Evolutionary conservation across 2,888 invertebrate species (phyloP).

Genomic region (Drosophila limbata): DNA sequence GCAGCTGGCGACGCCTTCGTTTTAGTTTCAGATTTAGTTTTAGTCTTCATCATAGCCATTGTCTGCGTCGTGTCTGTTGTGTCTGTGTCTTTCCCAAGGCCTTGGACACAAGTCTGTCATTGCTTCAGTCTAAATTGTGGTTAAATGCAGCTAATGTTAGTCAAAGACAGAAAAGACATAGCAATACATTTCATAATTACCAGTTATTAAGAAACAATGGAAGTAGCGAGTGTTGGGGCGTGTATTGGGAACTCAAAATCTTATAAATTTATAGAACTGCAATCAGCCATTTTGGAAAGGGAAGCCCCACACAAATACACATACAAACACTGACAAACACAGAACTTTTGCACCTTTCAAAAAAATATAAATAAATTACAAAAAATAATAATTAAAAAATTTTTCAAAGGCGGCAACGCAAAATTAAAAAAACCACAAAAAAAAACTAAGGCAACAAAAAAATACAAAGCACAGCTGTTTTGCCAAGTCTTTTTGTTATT

Average conservation of each 20-base stretch:
- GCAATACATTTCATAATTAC: constrained; percentile 61
- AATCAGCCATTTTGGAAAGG: constrained; percentile 34
- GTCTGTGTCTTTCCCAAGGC: constrained; percentile 48
- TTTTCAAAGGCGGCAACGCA: constrained; percentile 55
- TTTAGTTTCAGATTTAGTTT: constrained; percentile 25
- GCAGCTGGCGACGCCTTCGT: constrained; percentile 64
- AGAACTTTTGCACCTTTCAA: constrained; percentile 67
- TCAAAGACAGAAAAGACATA: constrained; percentile 28
- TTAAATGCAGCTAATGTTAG: constrained; percentile 66
- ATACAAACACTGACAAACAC: constrained; percentile 1
- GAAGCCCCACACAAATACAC: constrained; percentile 33
- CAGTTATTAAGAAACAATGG: constrained; percentile 63
- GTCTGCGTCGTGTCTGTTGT: constrained; percentile 24
- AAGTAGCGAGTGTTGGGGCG: constrained; percentile 20
- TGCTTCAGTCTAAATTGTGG: constrained; percentile 61
- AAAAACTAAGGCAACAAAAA: constrained; percentile 22
- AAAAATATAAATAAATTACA: constrained; percentile 27
- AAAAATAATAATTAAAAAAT: constrained; percentile 58
- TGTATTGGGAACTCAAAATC: constrained; percentile 13
- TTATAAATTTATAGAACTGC: constrained; percentile 28
- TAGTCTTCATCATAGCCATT: constrained; percentile 53
- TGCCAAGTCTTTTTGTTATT: constrained; percentile 21
- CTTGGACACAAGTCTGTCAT: constrained; percentile 58
- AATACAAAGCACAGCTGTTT: constrained; percentile 60
- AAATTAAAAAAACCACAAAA: constrained; percentile 45